Conservation (phyloP, 2,797 vertebrate species). For the Eremophila alpestris region DNA sequence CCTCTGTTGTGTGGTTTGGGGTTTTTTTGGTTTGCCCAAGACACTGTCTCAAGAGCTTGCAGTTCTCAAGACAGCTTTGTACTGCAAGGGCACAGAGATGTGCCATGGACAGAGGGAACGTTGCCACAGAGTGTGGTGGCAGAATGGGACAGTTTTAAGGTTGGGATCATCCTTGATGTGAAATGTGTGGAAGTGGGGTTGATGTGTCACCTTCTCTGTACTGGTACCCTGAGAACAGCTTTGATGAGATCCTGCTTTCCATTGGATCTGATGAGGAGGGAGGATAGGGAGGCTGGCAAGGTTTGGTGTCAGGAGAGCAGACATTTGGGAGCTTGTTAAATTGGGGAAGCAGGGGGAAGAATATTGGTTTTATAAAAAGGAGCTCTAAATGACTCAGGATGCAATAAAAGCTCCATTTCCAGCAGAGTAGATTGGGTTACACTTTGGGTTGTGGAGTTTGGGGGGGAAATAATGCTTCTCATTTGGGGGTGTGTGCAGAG, state of each 20-base stretch:
- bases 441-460: neutral
- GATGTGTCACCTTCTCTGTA: neutral
- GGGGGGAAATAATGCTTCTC: neutral
- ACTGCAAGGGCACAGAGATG: neutral
- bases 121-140: accelerated
- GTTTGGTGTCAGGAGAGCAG: neutral
- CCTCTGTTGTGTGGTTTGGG: neutral
- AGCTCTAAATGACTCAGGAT: constrained; percentile 5
- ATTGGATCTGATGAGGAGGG: neutral
- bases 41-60: neutral
- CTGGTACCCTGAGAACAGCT: neutral
- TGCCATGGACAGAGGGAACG: neutral
- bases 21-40: neutral
- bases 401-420: constrained; percentile 33
- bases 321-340: constrained; percentile 15
- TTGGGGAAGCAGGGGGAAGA: neutral
- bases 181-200: neutral
- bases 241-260: neutral
- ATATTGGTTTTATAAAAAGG: constrained; percentile 3
- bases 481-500: neutral
- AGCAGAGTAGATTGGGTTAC: constrained; percentile 10
- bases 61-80: neutral
- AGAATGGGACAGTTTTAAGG: neutral
- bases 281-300: neutral
- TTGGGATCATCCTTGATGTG: neutral